Percentiles rank a stretch among this genome's conserved stretches.
Conservation (phyloP, 1,140 invertebrate genomes). For the Temnothorax nylanderi region DNA sequence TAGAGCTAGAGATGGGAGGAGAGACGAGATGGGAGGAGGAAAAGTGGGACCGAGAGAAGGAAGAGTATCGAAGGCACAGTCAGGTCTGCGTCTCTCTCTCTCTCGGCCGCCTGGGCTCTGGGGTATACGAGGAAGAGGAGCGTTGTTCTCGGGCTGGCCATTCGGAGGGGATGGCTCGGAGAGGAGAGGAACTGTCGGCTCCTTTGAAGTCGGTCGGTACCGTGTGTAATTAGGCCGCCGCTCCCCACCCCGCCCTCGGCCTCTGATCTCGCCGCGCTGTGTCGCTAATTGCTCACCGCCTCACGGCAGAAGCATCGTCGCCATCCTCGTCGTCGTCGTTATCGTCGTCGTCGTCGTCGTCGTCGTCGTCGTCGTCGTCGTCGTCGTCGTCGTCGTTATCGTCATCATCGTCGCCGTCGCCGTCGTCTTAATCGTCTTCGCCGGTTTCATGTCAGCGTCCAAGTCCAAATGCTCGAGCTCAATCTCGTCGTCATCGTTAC, state of each 20-base stretch:
- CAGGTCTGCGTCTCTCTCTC: conserved; percentile 69
- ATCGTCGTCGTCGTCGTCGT: conserved; percentile 68
- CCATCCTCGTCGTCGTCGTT: conserved; percentile 69
- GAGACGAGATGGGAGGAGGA: conserved; percentile 1
- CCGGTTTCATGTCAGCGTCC: conserved; percentile 5
- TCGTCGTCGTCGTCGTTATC: conserved; percentile 27
- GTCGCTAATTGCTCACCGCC: conserved; percentile 84
- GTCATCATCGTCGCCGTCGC: conserved; percentile 18
- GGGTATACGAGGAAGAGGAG: conserved; percentile 80
- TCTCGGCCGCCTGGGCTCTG: conserved; percentile 73
- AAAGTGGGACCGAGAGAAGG: conserved; percentile 30
- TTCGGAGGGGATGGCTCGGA: conserved; percentile 80
- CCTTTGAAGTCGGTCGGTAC: conserved; percentile 84
- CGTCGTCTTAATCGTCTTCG: conserved; percentile 46
- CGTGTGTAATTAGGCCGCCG: conserved; percentile 84
- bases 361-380: conserved; percentile 44
- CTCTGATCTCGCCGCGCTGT: conserved; percentile 84
- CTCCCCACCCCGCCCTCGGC: conserved; percentile 81
- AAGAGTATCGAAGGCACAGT: conserved; percentile 71
- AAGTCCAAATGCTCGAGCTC: conserved; percentile 22
- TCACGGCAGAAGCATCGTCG: conserved; percentile 83
- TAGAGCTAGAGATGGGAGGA: conserved; percentile 30
- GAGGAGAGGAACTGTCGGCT: conserved; percentile 84
- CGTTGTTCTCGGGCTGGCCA: conserved; percentile 78
- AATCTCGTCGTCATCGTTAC: conserved; percentile 26